Percentiles rank a stretch among this genome's conserved stretches.
Evolutionary conservation across 2,888 invertebrate species (phyloP).

Genomic region (Dermolepida albohirtum): DNA sequence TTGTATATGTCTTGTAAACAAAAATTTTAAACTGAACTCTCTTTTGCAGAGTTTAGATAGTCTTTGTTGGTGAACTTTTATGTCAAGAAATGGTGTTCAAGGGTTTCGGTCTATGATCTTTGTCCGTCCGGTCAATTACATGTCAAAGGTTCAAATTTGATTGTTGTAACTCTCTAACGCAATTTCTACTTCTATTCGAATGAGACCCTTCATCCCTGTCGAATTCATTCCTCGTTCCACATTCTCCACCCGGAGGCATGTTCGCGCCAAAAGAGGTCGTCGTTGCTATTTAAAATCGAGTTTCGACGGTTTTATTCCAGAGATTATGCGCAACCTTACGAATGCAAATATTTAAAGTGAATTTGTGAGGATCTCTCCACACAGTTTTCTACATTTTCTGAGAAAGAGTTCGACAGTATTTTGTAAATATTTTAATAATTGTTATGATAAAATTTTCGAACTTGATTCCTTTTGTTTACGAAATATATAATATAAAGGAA

Average conservation of each 20-base stretch:
- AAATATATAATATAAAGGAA: no score
- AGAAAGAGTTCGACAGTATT: slow-evolving; percentile 19
- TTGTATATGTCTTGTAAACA: no score
- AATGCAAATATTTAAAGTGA: slow-evolving; percentile 44
- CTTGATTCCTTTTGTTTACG: neutral
- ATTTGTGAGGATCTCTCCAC: slow-evolving; percentile 29
- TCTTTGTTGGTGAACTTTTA: neutral
- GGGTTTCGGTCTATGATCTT: slow-evolving; percentile 39
- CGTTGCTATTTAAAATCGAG: slow-evolving; percentile 41
- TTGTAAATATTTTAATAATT: slow-evolving; percentile 39
- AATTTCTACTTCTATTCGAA: slow-evolving; percentile 30
- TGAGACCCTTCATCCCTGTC: slow-evolving; percentile 32
- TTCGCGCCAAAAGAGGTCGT: slow-evolving; percentile 31
- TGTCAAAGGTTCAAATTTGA: slow-evolving; percentile 45
- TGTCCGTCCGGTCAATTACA: slow-evolving; percentile 44
- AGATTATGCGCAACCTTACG: slow-evolving; percentile 40
- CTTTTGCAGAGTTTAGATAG: neutral
- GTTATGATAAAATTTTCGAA: slow-evolving; percentile 19
- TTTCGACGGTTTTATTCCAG: slow-evolving; percentile 42
- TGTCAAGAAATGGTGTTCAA: neutral
- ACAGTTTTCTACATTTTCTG: slow-evolving; percentile 25
- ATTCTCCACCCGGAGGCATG: slow-evolving; percentile 34
- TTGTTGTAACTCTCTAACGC: slow-evolving; percentile 44
- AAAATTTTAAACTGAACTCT: neutral
- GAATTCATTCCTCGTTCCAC: slow-evolving; percentile 5